A percentile compares a stretch with the other conserved stretches of the same genome.
These are phyloP conservation scores for Prenolepis imparis DNA, from an alignment of 2,888 invertebrate species.

Conservation along the genomic window DNA sequence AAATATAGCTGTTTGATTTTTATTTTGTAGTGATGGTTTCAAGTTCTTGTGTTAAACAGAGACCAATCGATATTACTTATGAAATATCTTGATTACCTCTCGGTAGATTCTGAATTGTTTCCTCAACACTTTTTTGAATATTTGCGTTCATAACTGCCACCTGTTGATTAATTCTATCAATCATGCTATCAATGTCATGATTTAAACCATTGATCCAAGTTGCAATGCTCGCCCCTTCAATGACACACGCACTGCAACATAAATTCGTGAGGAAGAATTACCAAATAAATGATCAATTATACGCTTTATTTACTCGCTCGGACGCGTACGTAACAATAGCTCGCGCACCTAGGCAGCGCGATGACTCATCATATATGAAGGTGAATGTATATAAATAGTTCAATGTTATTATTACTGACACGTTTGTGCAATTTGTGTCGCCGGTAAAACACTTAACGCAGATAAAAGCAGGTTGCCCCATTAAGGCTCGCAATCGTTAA, in stretches of 20 bases:
- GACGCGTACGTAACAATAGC: background rate
- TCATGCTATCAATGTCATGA: constrained; percentile 57
- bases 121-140: background rate
- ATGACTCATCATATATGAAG: constrained; percentile 17
- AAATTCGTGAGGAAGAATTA: background rate
- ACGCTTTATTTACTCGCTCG: background rate
- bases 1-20: background rate
- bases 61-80: background rate
- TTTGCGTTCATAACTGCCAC: constrained; percentile 61
- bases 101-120: background rate
- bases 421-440: background rate
- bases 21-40: background rate
- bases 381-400: background rate
- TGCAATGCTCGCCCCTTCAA: background rate
- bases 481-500: background rate
- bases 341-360: background rate
- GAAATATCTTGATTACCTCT: constrained; percentile 33
- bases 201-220: constrained; percentile 64
- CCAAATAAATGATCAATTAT: background rate
- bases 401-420: background rate
- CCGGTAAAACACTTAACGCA: background rate
- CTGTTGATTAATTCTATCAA: constrained; percentile 64
- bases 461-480: background rate
- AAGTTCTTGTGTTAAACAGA: background rate
- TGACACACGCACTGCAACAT: constrained; percentile 14